phyloP scores from a whole-genome alignment of 1,140 invertebrate species.

The Octopus bimaculoides region DNA sequence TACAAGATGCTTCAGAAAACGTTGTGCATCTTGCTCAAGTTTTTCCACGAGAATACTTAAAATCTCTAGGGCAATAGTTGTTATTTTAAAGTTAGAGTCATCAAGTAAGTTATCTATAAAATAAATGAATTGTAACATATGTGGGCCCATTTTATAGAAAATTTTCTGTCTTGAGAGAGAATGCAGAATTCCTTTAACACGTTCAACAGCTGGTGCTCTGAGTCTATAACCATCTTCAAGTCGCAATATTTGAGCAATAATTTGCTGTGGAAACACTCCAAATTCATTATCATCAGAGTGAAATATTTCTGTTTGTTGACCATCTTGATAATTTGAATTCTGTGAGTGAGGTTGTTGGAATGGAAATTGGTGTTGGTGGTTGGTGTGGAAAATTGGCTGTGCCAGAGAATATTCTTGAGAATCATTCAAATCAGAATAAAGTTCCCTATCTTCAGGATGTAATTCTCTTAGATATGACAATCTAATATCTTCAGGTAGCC shows the following conservation, averaged over 20 bases:
- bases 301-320: slow-evolving; percentile 1
- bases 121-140: slow-evolving; percentile 66
- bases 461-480: background rate
- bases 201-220: slow-evolving; percentile 53
- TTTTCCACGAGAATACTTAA: slow-evolving; percentile 57
- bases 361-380: slow-evolving; percentile 13
- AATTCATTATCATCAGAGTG: slow-evolving; percentile 32
- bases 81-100: slow-evolving; percentile 65
- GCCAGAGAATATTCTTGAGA: slow-evolving; percentile 19
- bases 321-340: slow-evolving; percentile 9
- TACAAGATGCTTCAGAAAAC: slow-evolving; percentile 53
- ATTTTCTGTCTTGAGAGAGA: slow-evolving; percentile 38
- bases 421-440: slow-evolving; percentile 2
- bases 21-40: slow-evolving; percentile 45
- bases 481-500: slow-evolving; percentile 28
- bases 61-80: slow-evolving; percentile 62
- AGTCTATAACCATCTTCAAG: slow-evolving; percentile 54
- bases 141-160: slow-evolving; percentile 59
- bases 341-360: slow-evolving; percentile 15
- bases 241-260: slow-evolving; percentile 49
- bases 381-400: slow-evolving; percentile 44
- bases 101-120: slow-evolving; percentile 62
- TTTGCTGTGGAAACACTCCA: slow-evolving; percentile 54
- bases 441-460: background rate
- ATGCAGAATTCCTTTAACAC: slow-evolving; percentile 47